phyloP scores from a whole-genome alignment of 2,113 vertebrate species.

The Cacatua alba region DNA sequence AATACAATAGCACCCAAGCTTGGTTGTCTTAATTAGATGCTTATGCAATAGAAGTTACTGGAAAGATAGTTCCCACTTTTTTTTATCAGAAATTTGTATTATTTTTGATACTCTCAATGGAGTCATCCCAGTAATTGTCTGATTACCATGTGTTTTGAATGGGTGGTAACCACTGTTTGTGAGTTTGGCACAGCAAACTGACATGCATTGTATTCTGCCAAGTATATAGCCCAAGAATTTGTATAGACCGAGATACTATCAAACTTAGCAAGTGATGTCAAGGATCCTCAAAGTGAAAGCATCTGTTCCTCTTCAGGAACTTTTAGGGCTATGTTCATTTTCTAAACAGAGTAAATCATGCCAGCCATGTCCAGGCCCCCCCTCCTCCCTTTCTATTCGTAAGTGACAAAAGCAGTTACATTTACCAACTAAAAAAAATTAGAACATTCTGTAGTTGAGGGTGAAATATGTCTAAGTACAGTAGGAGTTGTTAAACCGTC shows the following conservation, averaged over 20 bases:
- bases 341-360: not conserved
- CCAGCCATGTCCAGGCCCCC: not conserved
- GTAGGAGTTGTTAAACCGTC: not conserved
- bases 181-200: not conserved
- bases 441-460: not conserved
- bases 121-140: not conserved
- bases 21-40: not conserved
- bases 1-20: not conserved
- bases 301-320: not conserved
- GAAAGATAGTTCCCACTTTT: not conserved
- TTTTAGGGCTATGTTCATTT: not conserved
- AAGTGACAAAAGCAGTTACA: not conserved
- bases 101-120: not conserved
- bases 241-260: not conserved
- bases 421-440: not conserved
- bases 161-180: not conserved
- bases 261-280: not conserved
- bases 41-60: not conserved
- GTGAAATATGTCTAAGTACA: not conserved
- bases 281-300: not conserved
- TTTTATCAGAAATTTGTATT: not conserved
- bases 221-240: not conserved
- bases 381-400: not conserved
- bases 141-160: not conserved
- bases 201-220: fast-evolving